Conservation (phyloP, 1,140 invertebrate genomes). For the Trichoplusia ni region DNA sequence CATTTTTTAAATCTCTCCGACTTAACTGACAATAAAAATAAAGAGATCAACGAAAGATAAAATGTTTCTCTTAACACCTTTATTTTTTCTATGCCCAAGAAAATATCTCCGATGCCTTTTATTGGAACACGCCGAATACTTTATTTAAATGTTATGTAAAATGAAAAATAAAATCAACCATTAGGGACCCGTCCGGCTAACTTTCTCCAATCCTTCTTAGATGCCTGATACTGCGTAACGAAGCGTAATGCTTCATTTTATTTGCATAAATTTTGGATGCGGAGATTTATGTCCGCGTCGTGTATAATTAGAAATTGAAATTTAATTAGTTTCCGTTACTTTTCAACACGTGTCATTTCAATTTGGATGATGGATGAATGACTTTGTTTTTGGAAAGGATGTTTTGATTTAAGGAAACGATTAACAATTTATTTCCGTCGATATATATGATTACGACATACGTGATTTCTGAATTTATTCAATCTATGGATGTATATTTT, state of each 20-base stretch:
- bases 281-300: conserved; percentile 57
- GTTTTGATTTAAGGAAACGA: conserved; percentile 7
- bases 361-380: conserved; percentile 16
- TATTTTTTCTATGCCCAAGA: conserved; percentile 15
- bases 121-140: conserved; percentile 22
- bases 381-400: background rate
- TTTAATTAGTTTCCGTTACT: conserved; percentile 33
- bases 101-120: conserved; percentile 6
- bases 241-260: conserved; percentile 70
- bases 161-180: conserved; percentile 56
- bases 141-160: conserved; percentile 44
- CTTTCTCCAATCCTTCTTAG: conserved; percentile 59
- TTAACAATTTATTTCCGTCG: no score
- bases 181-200: conserved; percentile 53
- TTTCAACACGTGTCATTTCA: conserved; percentile 19
- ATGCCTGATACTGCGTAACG: conserved; percentile 66
- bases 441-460: no score
- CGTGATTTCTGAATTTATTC: no score
- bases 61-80: conserved; percentile 16
- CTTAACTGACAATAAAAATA: conserved; percentile 23
- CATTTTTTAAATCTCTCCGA: conserved; percentile 3
- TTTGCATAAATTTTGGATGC: conserved; percentile 75
- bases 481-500: no score
- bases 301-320: conserved; percentile 59
- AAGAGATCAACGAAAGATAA: conserved; percentile 24